phyloP scores from a whole-genome alignment of 1,140 invertebrate genomes.

The Zaprionus ghesquierei region DNA sequence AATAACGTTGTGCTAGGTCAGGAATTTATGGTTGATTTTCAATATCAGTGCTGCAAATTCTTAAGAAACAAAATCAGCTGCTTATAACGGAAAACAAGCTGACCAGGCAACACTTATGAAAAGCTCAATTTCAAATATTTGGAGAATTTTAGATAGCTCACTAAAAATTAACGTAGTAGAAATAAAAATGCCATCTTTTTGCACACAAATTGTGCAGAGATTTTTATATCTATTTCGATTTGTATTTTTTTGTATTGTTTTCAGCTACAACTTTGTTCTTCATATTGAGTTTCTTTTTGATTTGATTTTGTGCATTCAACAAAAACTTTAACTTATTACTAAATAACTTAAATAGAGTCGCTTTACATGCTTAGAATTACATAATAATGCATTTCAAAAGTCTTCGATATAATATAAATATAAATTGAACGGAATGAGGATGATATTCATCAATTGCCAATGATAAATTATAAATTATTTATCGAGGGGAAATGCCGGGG shows the following conservation, averaged over 20 bases:
- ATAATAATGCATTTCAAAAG: conserved; percentile 69
- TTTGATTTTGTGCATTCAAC: conserved; percentile 72
- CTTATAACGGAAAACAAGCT: no score
- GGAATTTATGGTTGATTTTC: not conserved
- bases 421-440: conserved; percentile 71
- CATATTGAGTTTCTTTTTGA: conserved; percentile 54
- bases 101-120: no score
- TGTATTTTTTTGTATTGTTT: not conserved
- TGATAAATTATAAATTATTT: not conserved
- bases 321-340: conserved; percentile 68
- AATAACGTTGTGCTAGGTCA: not conserved
- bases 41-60: no score
- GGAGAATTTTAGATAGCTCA: no score
- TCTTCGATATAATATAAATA: conserved; percentile 73
- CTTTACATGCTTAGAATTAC: conserved; percentile 66
- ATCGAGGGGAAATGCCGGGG: not conserved
- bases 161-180: not conserved
- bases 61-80: no score
- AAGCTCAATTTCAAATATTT: no score
- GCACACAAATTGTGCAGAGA: not conserved
- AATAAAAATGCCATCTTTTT: not conserved
- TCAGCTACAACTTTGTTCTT: not conserved
- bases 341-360: conserved; percentile 70
- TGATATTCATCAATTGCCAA: conserved; percentile 35
- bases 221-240: not conserved